phyloP scores from a whole-genome alignment of 2,888 invertebrate genomes.

The Magallana nippona region DNA sequence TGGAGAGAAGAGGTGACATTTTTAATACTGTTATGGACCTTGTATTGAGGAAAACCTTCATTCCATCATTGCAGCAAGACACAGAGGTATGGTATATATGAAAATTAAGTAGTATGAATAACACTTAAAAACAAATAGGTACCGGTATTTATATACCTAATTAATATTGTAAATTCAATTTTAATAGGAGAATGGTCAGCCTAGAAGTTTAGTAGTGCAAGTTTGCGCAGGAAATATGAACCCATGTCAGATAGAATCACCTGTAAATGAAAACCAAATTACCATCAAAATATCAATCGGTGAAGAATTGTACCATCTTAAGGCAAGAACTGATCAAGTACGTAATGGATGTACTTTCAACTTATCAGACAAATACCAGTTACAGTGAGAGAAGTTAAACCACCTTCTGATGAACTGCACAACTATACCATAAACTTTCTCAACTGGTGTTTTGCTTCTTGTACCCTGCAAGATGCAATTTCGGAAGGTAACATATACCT shows the following conservation, averaged over 20 bases:
- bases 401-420: not conserved
- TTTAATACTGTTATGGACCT: slow-evolving; percentile 23
- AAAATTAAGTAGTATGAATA: not conserved
- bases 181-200: not conserved
- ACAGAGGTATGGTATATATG: slow-evolving; percentile 3
- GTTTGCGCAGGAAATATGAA: slow-evolving; percentile 1
- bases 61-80: slow-evolving; percentile 19
- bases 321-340: not conserved
- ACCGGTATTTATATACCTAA: not conserved
- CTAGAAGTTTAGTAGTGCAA: not conserved
- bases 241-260: slow-evolving; percentile 1
- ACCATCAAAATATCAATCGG: not conserved
- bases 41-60: slow-evolving; percentile 22
- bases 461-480: slow-evolving; percentile 25
- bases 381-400: not conserved
- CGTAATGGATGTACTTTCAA: slow-evolving; percentile 13
- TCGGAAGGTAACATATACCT: slow-evolving; percentile 22
- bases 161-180: not conserved
- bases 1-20: slow-evolving; percentile 2
- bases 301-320: not conserved
- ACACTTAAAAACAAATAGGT: not conserved
- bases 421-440: slow-evolving; percentile 22
- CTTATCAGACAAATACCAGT: not conserved
- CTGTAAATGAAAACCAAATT: not conserved
- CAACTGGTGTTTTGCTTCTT: slow-evolving; percentile 7